phyloP scores from a whole-genome alignment of 2,797 vertebrate species.

The Cossypha niveicapilla region DNA sequence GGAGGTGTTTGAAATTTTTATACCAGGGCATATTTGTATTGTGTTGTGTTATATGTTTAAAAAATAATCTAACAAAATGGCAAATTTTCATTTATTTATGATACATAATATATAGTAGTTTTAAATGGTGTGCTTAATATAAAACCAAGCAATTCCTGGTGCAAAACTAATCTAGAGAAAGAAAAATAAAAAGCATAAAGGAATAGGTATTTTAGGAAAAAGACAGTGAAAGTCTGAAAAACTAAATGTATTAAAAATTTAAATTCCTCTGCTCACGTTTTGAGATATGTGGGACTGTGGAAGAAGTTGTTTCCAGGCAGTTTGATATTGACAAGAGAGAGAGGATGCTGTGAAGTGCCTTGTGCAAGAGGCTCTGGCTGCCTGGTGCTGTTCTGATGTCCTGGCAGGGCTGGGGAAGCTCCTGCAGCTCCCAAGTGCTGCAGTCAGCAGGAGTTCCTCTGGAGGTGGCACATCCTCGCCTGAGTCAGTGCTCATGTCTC shows the following conservation, averaged over 20 bases:
- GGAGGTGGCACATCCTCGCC: not conserved
- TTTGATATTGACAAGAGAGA: not conserved
- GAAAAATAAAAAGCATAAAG: not conserved
- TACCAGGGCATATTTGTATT: not conserved
- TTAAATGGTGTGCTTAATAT: too few relatives aligned
- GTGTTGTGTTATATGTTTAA: too few relatives aligned
- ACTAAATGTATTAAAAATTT: not conserved
- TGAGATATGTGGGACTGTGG: not conserved
- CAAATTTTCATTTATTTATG: too few relatives aligned
- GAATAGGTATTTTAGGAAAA: not conserved
- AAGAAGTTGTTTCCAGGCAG: not conserved
- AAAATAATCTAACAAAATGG: too few relatives aligned
- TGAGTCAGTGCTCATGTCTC: not conserved
- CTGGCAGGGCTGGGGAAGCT: accelerated
- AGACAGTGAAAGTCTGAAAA: not conserved
- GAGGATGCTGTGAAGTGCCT: not conserved
- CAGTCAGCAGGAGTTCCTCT: not conserved
- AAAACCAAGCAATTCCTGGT: not conserved
- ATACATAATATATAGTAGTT: too few relatives aligned
- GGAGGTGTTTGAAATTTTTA: not conserved
- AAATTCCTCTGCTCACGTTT: not conserved
- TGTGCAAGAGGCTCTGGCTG: not conserved
- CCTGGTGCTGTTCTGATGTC: accelerated
- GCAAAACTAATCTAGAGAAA: not conserved
- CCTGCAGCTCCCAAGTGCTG: not conserved